These are phyloP conservation scores for Grantiella picta DNA, from an alignment of 2,113 vertebrate species.

Conservation along the genomic window DNA sequence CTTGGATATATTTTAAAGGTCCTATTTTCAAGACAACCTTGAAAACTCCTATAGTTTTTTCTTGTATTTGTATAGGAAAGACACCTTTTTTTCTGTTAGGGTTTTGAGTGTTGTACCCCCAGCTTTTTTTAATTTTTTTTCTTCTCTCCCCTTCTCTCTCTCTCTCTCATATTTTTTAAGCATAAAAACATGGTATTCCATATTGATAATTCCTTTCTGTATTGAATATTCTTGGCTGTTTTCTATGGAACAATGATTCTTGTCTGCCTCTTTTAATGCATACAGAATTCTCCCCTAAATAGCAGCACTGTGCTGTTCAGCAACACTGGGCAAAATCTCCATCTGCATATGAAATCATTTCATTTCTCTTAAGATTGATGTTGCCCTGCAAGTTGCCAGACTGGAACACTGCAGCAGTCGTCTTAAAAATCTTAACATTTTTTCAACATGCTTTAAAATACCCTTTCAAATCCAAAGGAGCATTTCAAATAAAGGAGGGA, in stretches of 20 bases:
- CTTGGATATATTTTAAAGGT: neutral
- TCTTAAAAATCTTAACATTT: conserved; percentile 35
- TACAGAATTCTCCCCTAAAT: conserved; percentile 4
- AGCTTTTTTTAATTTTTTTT: neutral
- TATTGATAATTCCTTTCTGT: conserved; percentile 8
- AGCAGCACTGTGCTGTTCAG: neutral
- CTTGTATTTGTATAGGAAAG: neutral
- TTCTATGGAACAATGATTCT: conserved; percentile 19
- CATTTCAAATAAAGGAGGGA: neutral
- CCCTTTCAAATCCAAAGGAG: neutral
- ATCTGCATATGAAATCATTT: conserved; percentile 41
- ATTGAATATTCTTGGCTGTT: neutral
- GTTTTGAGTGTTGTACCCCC: neutral
- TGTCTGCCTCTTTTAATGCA: conserved; percentile 4
- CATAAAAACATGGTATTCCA: neutral
- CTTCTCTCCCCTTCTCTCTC: accelerated
- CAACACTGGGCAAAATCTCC: conserved; percentile 31
- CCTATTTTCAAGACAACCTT: neutral
- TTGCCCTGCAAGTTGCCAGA: conserved; percentile 43
- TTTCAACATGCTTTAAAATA: neutral
- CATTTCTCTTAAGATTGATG: conserved; percentile 51
- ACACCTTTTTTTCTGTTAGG: neutral
- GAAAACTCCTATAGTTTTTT: neutral
- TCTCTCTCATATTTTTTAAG: neutral
- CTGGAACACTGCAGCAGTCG: conserved; percentile 23